phyloP scores from a whole-genome alignment of 2,113 vertebrate genomes.

The Prunella himalayana region DNA sequence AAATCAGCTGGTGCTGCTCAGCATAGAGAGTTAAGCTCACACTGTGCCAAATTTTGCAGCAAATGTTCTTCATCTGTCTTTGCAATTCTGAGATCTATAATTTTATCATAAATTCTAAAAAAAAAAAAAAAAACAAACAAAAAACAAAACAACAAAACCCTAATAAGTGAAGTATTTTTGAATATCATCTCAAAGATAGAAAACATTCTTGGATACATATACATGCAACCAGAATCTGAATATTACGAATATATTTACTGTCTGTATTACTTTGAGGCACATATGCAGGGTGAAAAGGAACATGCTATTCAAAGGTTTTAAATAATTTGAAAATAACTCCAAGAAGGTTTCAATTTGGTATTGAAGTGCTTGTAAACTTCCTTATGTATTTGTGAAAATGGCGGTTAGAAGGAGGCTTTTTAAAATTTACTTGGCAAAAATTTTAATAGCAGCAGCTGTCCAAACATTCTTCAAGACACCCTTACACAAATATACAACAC shows the following conservation, averaged over 20 bases:
- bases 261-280: background rate
- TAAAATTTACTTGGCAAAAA: background rate
- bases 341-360: background rate
- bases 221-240: background rate
- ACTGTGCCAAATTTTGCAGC: background rate
- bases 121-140: background rate
- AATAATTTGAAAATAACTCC: background rate
- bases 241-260: background rate
- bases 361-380: background rate
- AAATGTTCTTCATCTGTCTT: background rate
- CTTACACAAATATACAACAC: conserved; percentile 32
- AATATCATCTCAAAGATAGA: background rate
- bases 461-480: conserved; percentile 51
- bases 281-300: background rate
- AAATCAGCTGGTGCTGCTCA: background rate
- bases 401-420: background rate
- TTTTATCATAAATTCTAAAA: background rate
- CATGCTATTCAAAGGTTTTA: background rate
- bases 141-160: background rate
- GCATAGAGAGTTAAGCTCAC: background rate
- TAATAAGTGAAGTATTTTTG: background rate
- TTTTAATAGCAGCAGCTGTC: conserved; percentile 58
- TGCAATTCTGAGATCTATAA: background rate
- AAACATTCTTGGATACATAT: background rate
- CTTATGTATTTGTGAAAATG: background rate